Percentiles rank a stretch among this genome's conserved stretches.
These are phyloP conservation scores for Chorisops tibialis DNA, from an alignment of 2,888 invertebrate species.

Conservation along the genomic window DNA sequence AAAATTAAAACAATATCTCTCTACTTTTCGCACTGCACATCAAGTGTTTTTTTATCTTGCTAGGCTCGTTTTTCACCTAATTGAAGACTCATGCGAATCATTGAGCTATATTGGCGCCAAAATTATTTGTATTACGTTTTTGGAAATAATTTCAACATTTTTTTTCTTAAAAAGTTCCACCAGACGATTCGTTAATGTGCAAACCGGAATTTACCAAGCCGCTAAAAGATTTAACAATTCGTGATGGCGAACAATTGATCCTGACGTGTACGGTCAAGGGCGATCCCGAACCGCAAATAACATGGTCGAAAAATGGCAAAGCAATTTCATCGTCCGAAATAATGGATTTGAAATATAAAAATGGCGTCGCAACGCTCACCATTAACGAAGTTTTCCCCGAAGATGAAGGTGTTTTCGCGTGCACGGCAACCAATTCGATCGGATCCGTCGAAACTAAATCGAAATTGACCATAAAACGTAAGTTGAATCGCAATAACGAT, in stretches of 20 bases:
- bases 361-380: slow-evolving; percentile 78
- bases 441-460: slow-evolving; percentile 82
- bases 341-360: slow-evolving; percentile 88
- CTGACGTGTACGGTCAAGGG: slow-evolving; percentile 82
- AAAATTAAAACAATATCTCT: too few species aligned
- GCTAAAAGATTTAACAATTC: slow-evolving; percentile 69
- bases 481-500: slow-evolving; percentile 45
- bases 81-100: too few species aligned
- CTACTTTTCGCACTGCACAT: too few species aligned
- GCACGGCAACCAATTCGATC: slow-evolving; percentile 87
- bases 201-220: slow-evolving; percentile 79
- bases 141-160: too few species aligned
- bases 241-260: slow-evolving; percentile 83
- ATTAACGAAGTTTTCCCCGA: slow-evolving; percentile 94
- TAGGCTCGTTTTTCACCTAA: too few species aligned
- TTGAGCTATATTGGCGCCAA: too few species aligned
- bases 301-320: slow-evolving; percentile 86
- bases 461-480: slow-evolving; percentile 79
- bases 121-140: too few species aligned
- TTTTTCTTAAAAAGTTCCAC: slow-evolving; percentile 62
- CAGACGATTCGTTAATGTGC: slow-evolving; percentile 83
- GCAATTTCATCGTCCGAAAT: slow-evolving; percentile 72
- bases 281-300: slow-evolving; percentile 88
- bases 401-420: slow-evolving; percentile 86
- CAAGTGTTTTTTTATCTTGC: too few species aligned